Evolutionary conservation across 2,888 invertebrate genomes (phyloP).

Genomic region (Seira ritae): DNA sequence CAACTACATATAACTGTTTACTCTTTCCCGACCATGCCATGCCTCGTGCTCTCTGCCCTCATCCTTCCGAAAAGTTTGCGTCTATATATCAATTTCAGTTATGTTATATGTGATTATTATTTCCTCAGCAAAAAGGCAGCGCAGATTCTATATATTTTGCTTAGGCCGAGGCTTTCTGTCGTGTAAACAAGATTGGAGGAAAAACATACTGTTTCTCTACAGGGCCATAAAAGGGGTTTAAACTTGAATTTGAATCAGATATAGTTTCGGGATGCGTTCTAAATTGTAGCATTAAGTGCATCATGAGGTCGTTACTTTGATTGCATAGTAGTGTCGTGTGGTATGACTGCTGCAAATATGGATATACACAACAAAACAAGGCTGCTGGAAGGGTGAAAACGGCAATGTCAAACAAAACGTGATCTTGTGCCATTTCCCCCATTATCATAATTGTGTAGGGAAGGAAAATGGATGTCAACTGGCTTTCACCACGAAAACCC

Average conservation of each 20-base stretch:
- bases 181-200: constrained; percentile 36
- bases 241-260: neutral
- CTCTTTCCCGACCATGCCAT: neutral
- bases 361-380: too few relatives aligned
- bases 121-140: too few relatives aligned
- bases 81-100: too few relatives aligned
- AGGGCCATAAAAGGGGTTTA: constrained; percentile 22
- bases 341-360: too few relatives aligned
- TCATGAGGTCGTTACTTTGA: constrained; percentile 36
- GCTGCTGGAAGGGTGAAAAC: constrained; percentile 26
- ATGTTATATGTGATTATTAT: too few relatives aligned
- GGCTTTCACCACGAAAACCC: too few relatives aligned
- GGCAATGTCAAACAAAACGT: constrained; percentile 55
- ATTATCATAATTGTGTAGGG: neutral
- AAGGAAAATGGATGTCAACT: constrained; percentile 2
- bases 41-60: too few relatives aligned
- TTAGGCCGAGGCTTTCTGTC: too few relatives aligned
- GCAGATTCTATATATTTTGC: too few relatives aligned
- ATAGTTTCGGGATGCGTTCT: constrained; percentile 20
- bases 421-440: constrained; percentile 29
- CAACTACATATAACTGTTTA: too few relatives aligned
- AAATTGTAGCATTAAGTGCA: constrained; percentile 40
- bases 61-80: too few relatives aligned
- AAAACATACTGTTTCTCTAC: constrained; percentile 21
- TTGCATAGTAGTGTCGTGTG: too few relatives aligned